Evolutionary conservation across 2,797 vertebrate species (phyloP).

Genomic region (Notamacropus eugenii): DNA sequence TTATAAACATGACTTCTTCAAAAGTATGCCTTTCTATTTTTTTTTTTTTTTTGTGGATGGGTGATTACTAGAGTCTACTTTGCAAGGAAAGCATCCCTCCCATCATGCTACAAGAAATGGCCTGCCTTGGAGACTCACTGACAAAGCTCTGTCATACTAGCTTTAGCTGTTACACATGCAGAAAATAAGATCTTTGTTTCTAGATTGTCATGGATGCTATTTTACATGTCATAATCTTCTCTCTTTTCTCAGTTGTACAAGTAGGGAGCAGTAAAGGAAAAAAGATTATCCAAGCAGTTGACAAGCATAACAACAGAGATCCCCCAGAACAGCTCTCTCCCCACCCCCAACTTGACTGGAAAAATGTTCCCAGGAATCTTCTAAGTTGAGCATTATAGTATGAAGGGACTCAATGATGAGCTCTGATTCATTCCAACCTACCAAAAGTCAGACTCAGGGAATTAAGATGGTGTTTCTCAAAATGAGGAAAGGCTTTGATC

Average conservation of each 20-base stretch:
- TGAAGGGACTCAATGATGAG: not conserved
- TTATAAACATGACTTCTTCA: not conserved
- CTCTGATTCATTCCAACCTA: not conserved
- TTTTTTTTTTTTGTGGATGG: too few relatives aligned
- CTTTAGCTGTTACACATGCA: not conserved
- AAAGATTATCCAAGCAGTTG: not conserved
- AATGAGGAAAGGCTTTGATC: not conserved
- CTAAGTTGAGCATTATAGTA: not conserved
- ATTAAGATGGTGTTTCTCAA: not conserved
- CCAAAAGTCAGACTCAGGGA: too few relatives aligned
- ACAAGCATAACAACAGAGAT: not conserved
- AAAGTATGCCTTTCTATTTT: not conserved
- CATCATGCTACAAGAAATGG: not conserved
- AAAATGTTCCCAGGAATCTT: not conserved
- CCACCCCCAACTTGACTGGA: not conserved
- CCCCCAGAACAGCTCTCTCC: not conserved
- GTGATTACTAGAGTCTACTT: not conserved
- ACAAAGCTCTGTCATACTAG: not conserved
- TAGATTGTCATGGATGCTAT: not conserved
- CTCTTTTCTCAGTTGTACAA: slow-evolving; percentile 65
- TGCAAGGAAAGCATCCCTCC: not conserved
- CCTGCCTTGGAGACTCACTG: not conserved
- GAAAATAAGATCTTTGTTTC: not conserved
- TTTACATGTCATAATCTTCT: slow-evolving; percentile 28
- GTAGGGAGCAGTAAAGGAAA: slow-evolving; percentile 71